Base-by-base conservation (phyloP, 2,113 vertebrate genomes). In the Solea senegalensis region DNA sequence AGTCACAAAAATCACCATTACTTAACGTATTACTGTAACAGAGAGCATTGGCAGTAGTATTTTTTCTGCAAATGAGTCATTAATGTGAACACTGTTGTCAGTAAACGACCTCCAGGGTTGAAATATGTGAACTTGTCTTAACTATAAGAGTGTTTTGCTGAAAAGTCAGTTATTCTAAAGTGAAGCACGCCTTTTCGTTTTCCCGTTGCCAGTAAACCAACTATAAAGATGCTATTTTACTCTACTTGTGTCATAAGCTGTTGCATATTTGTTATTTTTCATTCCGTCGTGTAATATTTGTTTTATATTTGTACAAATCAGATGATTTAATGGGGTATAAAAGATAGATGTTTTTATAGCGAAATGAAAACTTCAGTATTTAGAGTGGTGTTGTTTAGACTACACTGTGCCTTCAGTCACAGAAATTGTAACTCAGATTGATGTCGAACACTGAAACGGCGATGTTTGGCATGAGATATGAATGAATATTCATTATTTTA, bases 21-120 rank as follows among this genome's bases (percentile, higher is more conserved):
- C 55, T 11, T 39, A 39, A 40, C 10, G 43, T 62, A 39, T 74
- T 21, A 57, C 12, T 53, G 9, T 55, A 16, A 52, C 40, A 69
- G 40, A 46, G 26, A 46, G 21, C 45, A 44, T 21, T 27, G 21
- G 16, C 7, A 43, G 10, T 16, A 4, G 14, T 56, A 44, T 21
- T n/a, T 13, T 40, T 70, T 65, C 57, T 68, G n/a, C 28, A 28
- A 39, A 8, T 75, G 12, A 46, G 46, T 27, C 46, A 68, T 59
- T 45, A 85, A 85, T 80, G 81, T 90, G 83, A 86, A 81, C 39
- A 56, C 10, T 69, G 46, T 43, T 71, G 9, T 7, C 27, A 28
- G 61, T 27, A 50, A 40, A 28, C 28, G 44, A 57, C 44, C 10
- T 53, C 4, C 34, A 43, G 1, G 12, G 28, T 52, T 68, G n/a